Percentiles rank a stretch among this genome's conserved stretches.
phyloP scores from a whole-genome alignment of 2,113 vertebrate genomes.

The Macaca fascicularis region DNA sequence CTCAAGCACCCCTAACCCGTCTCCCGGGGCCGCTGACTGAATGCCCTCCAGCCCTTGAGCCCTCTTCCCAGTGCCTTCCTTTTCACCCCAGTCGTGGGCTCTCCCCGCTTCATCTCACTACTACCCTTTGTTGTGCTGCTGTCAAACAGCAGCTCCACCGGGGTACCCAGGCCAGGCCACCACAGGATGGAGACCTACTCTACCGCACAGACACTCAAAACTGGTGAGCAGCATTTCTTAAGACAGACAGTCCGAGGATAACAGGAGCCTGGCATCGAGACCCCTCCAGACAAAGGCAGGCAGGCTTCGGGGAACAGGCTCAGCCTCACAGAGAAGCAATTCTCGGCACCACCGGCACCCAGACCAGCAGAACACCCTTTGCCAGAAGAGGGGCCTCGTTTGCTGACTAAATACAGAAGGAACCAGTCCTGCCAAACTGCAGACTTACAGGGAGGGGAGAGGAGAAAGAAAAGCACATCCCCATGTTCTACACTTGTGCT shows the following conservation, averaged over 20 bases:
- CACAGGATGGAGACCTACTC: too few relatives aligned
- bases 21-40: neutral
- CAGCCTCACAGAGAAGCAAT: neutral
- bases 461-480: neutral
- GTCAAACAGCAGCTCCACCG: neutral
- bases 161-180: too few relatives aligned
- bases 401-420: neutral
- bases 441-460: conserved; percentile 52
- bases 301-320: neutral
- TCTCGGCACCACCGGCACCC: conserved; percentile 40
- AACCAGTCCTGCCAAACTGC: conserved; percentile 6
- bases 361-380: neutral
- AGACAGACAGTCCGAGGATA: neutral
- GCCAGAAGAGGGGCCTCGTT: neutral
- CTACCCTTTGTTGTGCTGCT: neutral
- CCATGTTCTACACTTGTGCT: neutral
- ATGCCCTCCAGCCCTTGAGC: neutral
- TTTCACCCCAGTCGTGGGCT: neutral
- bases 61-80: neutral
- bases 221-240: neutral
- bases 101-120: neutral
- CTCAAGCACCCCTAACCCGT: neutral
- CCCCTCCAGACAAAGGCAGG: neutral
- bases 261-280: neutral
- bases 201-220: neutral